A percentile compares a stretch with the other conserved stretches of the same genome.
Conservation (phyloP, 2,888 invertebrate genomes). For the Trichopria drosophilae region DNA sequence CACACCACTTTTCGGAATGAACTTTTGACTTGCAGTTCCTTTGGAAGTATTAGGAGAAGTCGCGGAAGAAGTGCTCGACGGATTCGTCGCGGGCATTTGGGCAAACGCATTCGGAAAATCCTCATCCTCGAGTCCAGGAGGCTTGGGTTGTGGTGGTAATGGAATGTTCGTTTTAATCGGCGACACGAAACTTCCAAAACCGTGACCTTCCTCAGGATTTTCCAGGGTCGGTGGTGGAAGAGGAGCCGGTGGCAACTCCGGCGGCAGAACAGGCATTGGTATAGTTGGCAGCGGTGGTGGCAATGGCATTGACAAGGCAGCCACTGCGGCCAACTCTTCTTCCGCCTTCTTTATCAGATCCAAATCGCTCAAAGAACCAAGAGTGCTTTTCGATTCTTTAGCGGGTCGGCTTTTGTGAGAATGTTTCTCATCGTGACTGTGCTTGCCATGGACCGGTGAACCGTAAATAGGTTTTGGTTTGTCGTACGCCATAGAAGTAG, state of each 20-base stretch:
- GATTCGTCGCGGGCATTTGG: conserved; percentile 32
- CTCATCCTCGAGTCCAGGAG: conserved; percentile 52
- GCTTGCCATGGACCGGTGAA: conserved; percentile 24
- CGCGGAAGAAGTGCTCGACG: conserved; percentile 30
- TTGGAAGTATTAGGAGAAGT: no score
- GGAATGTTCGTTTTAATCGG: no score
- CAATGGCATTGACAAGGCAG: conserved; percentile 26
- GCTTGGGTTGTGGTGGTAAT: conserved; percentile 52
- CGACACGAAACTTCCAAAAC: no score
- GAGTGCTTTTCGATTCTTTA: conserved; percentile 55
- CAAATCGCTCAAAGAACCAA: conserved; percentile 62
- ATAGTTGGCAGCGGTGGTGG: conserved; percentile 31
- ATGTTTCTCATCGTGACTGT: conserved; percentile 32
- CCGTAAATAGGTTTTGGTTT: conserved; percentile 36
- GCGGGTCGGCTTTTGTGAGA: conserved; percentile 30
- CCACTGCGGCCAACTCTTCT: conserved; percentile 62
- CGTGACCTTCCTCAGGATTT: no score
- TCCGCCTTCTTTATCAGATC: conserved; percentile 65
- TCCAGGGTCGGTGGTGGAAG: no score
- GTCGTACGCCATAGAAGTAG: conserved; percentile 40
- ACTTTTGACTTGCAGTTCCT: conserved; percentile 34
- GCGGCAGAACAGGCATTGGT: conserved; percentile 12
- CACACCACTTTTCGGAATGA: conserved; percentile 48
- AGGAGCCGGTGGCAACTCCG: conserved; percentile 20
- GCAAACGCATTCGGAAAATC: conserved; percentile 48